Evolutionary conservation across 2,888 invertebrate species (phyloP).

Genomic region (Cryptocephalus moraei): DNA sequence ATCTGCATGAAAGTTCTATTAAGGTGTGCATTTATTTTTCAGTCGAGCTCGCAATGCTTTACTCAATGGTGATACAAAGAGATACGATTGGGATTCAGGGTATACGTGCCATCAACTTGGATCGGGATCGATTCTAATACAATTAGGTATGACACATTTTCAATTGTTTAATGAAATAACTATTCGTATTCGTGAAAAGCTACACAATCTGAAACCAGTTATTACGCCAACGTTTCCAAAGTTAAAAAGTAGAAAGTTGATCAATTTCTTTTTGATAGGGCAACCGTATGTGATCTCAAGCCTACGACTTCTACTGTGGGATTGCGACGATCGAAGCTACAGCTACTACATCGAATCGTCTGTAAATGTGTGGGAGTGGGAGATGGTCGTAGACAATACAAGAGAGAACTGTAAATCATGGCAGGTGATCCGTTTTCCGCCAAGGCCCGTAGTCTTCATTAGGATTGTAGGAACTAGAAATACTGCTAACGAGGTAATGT

Average conservation of each 20-base stretch:
- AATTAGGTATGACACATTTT: conserved; percentile 50
- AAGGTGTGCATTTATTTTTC: conserved; percentile 5
- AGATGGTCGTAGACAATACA: conserved; percentile 79
- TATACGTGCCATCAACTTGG: conserved; percentile 96
- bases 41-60: conserved; percentile 87
- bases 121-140: conserved; percentile 88
- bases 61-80: conserved; percentile 87
- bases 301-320: conserved; percentile 90
- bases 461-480: conserved; percentile 94
- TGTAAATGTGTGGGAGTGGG: conserved; percentile 87
- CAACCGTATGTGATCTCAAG: conserved; percentile 92
- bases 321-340: conserved; percentile 91
- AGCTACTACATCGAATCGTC: conserved; percentile 95
- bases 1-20: too few relatives aligned
- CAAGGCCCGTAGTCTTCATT: conserved; percentile 83
- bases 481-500: conserved; percentile 84
- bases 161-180: too few relatives aligned
- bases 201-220: too few relatives aligned
- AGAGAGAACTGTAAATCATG: conserved; percentile 83
- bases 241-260: too few relatives aligned
- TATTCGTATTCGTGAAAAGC: too few relatives aligned
- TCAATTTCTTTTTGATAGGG: conserved; percentile 31
- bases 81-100: conserved; percentile 98
- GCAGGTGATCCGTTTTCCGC: conserved; percentile 82
- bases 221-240: too few relatives aligned